Percentiles rank a stretch among this genome's conserved stretches.
These are phyloP conservation scores for Callocephalon fimbriatum DNA, from an alignment of 2,113 vertebrate species.

Conservation along the genomic window DNA sequence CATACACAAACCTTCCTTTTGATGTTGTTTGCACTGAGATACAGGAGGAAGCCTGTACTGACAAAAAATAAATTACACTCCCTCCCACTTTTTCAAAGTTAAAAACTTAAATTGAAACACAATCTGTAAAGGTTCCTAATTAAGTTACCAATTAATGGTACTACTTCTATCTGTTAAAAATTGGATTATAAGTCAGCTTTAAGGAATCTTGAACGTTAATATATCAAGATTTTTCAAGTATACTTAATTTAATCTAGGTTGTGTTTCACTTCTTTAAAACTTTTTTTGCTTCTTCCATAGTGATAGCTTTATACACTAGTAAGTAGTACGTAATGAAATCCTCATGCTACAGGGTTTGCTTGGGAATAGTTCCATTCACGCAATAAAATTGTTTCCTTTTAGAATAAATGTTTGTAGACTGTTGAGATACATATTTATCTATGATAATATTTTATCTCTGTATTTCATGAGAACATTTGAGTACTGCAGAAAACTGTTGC, in stretches of 20 bases:
- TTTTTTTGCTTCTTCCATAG: neutral
- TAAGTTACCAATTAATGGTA: neutral
- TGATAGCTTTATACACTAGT: neutral
- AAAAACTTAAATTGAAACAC: neutral
- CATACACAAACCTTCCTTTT: neutral
- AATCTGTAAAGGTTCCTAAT: neutral
- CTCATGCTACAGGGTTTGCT: neutral
- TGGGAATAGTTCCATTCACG: neutral
- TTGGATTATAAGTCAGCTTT: neutral
- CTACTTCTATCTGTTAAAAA: neutral
- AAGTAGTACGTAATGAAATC: neutral
- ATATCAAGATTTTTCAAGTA: neutral
- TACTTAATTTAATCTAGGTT: neutral
- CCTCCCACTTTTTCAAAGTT: neutral
- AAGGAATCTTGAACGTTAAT: neutral
- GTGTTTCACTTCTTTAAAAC: neutral
- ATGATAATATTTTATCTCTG: neutral
- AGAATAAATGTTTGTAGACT: neutral
- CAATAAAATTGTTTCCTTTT: neutral
- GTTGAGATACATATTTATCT: neutral
- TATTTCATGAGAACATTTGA: neutral
- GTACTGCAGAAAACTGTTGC: neutral
- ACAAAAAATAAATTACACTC: neutral
- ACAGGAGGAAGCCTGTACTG: neutral
- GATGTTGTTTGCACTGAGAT: neutral